These are phyloP conservation scores for Drosophila truncata DNA, from an alignment of 1,140 invertebrate species.

Conservation along the genomic window DNA sequence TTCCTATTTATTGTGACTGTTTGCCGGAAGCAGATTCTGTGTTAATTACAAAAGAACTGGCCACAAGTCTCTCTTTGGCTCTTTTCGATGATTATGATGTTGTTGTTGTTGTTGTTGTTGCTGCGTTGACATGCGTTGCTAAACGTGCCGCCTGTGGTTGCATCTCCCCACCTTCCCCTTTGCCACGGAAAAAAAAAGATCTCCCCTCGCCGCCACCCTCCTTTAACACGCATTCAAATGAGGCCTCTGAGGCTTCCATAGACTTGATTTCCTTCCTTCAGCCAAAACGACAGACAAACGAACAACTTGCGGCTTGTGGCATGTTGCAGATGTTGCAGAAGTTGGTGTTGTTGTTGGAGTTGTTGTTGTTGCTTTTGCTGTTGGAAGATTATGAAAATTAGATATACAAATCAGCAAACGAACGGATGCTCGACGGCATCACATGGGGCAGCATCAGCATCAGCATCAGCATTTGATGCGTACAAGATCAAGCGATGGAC, in stretches of 20 bases:
- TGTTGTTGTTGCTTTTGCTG: constrained; percentile 19
- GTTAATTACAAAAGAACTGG: constrained; percentile 74
- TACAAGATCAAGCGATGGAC: constrained; percentile 59
- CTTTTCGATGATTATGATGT: constrained; percentile 51
- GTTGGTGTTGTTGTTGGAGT: constrained; percentile 21
- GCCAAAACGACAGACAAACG: constrained; percentile 28
- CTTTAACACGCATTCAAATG: constrained; percentile 71
- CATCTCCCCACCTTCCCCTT: neutral
- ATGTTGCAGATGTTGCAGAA: constrained; percentile 35
- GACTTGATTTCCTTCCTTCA: constrained; percentile 77
- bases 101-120: constrained; percentile 39
- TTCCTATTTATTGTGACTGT: constrained; percentile 17
- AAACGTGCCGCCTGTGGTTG: constrained; percentile 71
- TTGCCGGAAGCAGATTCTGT: constrained; percentile 79
- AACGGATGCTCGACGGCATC: constrained; percentile 72
- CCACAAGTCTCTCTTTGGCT: constrained; percentile 19
- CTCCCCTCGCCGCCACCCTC: neutral
- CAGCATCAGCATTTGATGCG: constrained; percentile 61
- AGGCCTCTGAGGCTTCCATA: constrained; percentile 46
- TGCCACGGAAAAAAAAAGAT: no score
- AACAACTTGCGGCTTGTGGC: constrained; percentile 58
- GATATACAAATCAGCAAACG: constrained; percentile 84
- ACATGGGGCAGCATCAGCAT: constrained; percentile 50
- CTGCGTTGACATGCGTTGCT: constrained; percentile 82
- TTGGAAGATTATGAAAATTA: constrained; percentile 83